A percentile compares a stretch with the other conserved stretches of the same genome.
phyloP scores from a whole-genome alignment of 2,797 vertebrate genomes.

The Xerus rutilus region DNA sequence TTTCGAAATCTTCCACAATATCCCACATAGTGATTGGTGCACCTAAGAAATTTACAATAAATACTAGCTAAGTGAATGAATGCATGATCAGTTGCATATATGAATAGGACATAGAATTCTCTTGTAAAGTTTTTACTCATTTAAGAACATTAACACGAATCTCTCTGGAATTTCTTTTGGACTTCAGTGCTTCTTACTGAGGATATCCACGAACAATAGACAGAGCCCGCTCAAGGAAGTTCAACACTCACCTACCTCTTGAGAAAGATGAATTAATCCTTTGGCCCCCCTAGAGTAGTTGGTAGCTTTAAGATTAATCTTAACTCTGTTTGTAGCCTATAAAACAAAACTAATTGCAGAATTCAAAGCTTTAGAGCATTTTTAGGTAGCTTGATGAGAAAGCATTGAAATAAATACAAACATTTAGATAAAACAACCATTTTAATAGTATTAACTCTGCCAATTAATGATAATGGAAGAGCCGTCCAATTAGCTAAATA shows the following conservation, averaged over 20 bases:
- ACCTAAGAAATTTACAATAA: conserved; percentile 8
- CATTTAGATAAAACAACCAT: conserved; percentile 89
- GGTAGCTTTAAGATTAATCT: conserved; percentile 87
- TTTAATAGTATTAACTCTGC: conserved; percentile 92
- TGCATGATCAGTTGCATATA: background rate
- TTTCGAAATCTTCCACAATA: background rate
- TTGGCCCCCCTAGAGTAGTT: conserved; percentile 76
- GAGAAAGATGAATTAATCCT: conserved; percentile 73
- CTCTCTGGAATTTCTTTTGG: background rate
- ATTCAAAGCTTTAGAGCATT: conserved; percentile 85
- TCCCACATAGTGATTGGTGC: background rate
- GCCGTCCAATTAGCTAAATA: conserved; percentile 92
- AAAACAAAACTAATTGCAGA: conserved; percentile 88
- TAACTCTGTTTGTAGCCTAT: conserved; percentile 86
- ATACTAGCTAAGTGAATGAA: conserved; percentile 53
- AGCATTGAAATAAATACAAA: conserved; percentile 88
- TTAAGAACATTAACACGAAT: conserved; percentile 30
- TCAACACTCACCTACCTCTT: background rate
- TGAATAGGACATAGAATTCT: background rate
- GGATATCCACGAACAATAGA: background rate
- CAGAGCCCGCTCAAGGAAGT: background rate
- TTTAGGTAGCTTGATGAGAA: conserved; percentile 86
- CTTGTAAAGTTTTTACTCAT: conserved; percentile 41
- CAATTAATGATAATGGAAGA: conserved; percentile 93
- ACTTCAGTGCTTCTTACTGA: conserved; percentile 39